Evolutionary conservation across 2,797 vertebrate species (phyloP).

Genomic region (Chelon labrosus): DNA sequence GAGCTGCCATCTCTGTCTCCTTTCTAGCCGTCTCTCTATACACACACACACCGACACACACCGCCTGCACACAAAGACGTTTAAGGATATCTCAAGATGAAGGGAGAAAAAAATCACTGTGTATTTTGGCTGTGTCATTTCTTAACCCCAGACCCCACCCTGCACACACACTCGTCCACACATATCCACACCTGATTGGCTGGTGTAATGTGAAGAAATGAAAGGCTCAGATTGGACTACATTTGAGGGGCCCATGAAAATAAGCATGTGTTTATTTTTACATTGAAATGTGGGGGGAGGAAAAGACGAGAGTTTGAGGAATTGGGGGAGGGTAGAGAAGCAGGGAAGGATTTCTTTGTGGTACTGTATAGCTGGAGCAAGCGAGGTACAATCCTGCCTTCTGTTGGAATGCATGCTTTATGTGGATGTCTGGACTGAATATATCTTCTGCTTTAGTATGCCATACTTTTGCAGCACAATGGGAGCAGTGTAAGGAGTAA

Average conservation of each 20-base stretch:
- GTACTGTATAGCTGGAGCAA: conserved; percentile 78
- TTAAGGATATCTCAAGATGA: conserved; percentile 48
- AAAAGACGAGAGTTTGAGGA: conserved; percentile 64
- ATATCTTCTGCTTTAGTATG: background rate
- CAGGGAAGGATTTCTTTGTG: conserved; percentile 83
- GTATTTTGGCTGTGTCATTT: conserved; percentile 56
- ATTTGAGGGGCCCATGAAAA: conserved; percentile 83
- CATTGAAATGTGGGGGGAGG: conserved; percentile 66
- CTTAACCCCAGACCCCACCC: conserved; percentile 53
- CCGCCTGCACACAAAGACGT: conserved; percentile 55
- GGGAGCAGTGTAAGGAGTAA: background rate
- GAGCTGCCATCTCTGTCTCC: conserved; percentile 74
- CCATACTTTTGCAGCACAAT: background rate
- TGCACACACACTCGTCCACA: conserved; percentile 41
- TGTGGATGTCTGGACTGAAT: conserved; percentile 36
- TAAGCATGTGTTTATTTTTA: conserved; percentile 87
- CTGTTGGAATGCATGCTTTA: conserved; percentile 68
- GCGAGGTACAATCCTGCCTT: conserved; percentile 73
- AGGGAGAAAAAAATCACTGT: conserved; percentile 44
- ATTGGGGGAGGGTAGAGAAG: conserved; percentile 75
- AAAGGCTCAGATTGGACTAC: conserved; percentile 70
- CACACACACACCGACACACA: conserved; percentile 44
- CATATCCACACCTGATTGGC: conserved; percentile 58
- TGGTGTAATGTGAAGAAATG: conserved; percentile 63
- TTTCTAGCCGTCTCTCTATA: conserved; percentile 34